These are phyloP conservation scores for Poeciliopsis paucimaculata DNA, from an alignment of 2,797 vertebrate species.

Conservation along the genomic window DNA sequence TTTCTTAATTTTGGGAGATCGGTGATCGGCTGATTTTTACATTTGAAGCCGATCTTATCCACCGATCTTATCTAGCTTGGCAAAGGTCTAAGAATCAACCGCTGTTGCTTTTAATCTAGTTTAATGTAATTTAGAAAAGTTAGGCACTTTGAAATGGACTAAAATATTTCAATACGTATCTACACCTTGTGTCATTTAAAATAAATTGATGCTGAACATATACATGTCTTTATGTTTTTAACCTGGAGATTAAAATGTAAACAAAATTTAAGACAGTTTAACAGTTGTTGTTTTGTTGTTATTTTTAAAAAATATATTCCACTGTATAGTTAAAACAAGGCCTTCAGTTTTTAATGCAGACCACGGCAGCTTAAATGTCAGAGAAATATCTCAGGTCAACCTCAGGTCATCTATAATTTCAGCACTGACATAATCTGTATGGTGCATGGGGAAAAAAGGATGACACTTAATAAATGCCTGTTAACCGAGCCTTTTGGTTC, in stretches of 20 bases:
- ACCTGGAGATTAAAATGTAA: neutral
- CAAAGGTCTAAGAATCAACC: too few species aligned
- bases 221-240: neutral
- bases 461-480: neutral
- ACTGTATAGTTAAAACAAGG: neutral
- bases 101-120: neutral
- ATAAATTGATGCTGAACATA: neutral
- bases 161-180: neutral
- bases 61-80: too few species aligned
- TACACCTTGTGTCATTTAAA: neutral
- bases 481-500: conserved; percentile 2
- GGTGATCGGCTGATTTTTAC: too few species aligned
- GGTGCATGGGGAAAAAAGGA: neutral
- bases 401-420: conserved; percentile 4
- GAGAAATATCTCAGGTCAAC: neutral
- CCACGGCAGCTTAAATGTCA: conserved; percentile 7
- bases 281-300: too few species aligned
- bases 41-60: too few species aligned
- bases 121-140: neutral
- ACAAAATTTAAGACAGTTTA: neutral
- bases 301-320: neutral
- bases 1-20: too few species aligned
- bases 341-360: neutral
- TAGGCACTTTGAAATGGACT: neutral
- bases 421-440: neutral